Base-by-base conservation (phyloP, 2,888 invertebrate species). In the Drosophila sordidula region DNA sequence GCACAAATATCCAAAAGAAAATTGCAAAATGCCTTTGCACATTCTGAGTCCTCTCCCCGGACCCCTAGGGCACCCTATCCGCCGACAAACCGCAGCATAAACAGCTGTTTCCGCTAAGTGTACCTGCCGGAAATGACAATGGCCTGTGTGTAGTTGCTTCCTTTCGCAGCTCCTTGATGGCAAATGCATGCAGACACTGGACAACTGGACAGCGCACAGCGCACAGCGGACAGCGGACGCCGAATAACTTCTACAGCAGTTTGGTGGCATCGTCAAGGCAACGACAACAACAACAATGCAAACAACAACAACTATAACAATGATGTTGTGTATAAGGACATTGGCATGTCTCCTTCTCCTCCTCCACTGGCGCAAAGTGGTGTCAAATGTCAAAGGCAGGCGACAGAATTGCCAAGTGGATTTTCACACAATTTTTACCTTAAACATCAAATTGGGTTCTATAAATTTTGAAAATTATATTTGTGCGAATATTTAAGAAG, bases 61-160 rank as follows among this genome's bases (percentile, higher is more conserved):
- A 11, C n/a, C 3, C 29, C 39, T 18, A 18, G 18, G 18, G 18
- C 18, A 18, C 11, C n/a, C 32, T 2, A 29, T 22, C 32, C 32
- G 32, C 42, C 32, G 2, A 58, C 69, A 55, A 59, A 41, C 75
- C 82, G 54, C 78, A 78, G 70, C 75, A 80, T 86, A 78, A 87
- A 78, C 84, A 88, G 84, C 84, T 88, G 84, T 80, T 88, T 88
- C 89, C 84, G 80, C 80, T 88, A 86, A 88, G 87, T 83, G 74
- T 87, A 81, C 63, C 74, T 57, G 54, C 64, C 70, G 75, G 78
- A 79, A 88, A 88, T 80, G 89, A 80, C 83, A 83, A 81, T 83
- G 80, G 70, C 70, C 70, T 67, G 29, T 61, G 59, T 73, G 57
- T 68, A 54, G 66, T 62, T 44, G 77, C 59, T 66, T 72, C 47